Base-by-base conservation (phyloP, 1,140 invertebrate genomes). In the Aporrectodea caliginosa region DNA sequence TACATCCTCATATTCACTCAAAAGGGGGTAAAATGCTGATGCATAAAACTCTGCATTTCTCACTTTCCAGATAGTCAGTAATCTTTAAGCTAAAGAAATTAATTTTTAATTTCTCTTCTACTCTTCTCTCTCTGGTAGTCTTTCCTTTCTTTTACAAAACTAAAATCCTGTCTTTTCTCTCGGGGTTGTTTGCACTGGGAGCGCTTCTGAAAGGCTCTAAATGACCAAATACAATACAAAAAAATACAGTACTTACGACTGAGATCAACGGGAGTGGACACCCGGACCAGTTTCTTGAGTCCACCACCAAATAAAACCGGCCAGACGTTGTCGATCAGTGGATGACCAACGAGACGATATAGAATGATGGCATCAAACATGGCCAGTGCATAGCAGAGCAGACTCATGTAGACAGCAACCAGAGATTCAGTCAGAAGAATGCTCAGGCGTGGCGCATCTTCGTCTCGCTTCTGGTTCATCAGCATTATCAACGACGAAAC, bases 281-380 rank as follows among this genome's bases (percentile, higher is more conserved):
- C 81, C 35, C 84, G 85, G n/a, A 98, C 87, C 83, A 95, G 82
- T 2, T 88, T 93, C 83, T 97, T 95, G 2, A 95, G 94, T 33
- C 97, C 97, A 29, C 97, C 98, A 35, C 98, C 97, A 87, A 97
- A 99, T 69, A 99, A 90, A 14, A 91, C 90, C 0, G 93, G 92
- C 93, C 97, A 99, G 0, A 94, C 93, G 35, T 91, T 90, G 35
- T 92, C 91, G 79, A 92, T 91, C 79, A 98, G 93, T 58, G 91
- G 91, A 85, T 97, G 94, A 0, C 94, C 95, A 0, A 94, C 92
- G 0, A 99, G 90, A 32, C 91, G 86, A 86, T 95, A 99, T 29
- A 99, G 90, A 79, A 98, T 92, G 77, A 96, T 94, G 81, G 95
- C 93, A 89, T 99, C 98, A 84, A 96, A 96, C 22, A 95, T 94